Percentiles rank a stretch among this genome's conserved stretches.
These are phyloP conservation scores for Hylaeus anthracinus DNA, from an alignment of 1,140 invertebrate species.

Conservation along the genomic window DNA sequence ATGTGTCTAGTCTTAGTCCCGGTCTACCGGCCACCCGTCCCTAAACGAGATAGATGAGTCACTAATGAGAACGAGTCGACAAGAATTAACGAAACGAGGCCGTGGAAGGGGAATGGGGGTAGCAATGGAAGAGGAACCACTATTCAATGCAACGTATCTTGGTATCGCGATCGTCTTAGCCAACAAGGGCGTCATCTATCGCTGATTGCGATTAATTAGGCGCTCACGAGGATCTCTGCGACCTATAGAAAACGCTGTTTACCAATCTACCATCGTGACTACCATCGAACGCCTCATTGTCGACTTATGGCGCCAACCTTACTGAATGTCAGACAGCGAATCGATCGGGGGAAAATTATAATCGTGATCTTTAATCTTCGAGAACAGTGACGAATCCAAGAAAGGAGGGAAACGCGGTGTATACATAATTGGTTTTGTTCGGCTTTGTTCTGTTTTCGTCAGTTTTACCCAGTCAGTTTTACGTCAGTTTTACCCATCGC, in stretches of 20 bases:
- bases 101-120: not conserved
- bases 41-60: slow-evolving; percentile 61
- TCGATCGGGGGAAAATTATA: too few relatives aligned
- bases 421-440: not conserved
- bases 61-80: slow-evolving; percentile 64
- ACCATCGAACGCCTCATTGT: not conserved
- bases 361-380: not conserved
- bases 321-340: too few relatives aligned
- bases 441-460: too few relatives aligned
- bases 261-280: not conserved
- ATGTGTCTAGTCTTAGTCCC: slow-evolving; percentile 9
- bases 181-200: slow-evolving; percentile 52
- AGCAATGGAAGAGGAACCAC: slow-evolving; percentile 7
- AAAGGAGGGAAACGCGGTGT: slow-evolving; percentile 7
- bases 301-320: not conserved
- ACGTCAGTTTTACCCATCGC: too few relatives aligned
- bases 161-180: slow-evolving; percentile 50
- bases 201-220: slow-evolving; percentile 61
- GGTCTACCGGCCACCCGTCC: slow-evolving; percentile 38
- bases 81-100: slow-evolving; percentile 37
- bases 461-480: too few relatives aligned
- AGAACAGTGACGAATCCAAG: slow-evolving; percentile 5
- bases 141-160: slow-evolving; percentile 55
- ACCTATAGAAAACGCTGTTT: slow-evolving; percentile 22
- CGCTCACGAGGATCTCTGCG: slow-evolving; percentile 24